Evolutionary conservation across 2,797 vertebrate species (phyloP), one percentile per base, ranked within the genome.

Genomic region (Orestias chungarensis): DNA sequence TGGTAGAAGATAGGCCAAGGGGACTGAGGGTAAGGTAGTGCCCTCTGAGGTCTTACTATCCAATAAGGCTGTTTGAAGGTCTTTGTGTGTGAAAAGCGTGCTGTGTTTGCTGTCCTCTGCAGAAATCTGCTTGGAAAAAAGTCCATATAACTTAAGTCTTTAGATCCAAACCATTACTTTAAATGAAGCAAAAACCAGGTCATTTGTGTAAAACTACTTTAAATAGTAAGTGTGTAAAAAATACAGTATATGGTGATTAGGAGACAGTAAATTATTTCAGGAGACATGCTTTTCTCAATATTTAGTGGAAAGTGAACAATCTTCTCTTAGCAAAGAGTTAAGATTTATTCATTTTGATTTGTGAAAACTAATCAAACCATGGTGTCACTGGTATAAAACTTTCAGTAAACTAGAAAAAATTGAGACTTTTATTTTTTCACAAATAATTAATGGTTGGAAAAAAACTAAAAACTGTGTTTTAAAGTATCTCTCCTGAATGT

Each of bases 31-130:
- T 17, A 59, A 82, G 83, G 79, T 62, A 20, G 78, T 76, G 83
- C 78, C 79, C 89, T 88, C 52, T 74, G 85, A 86, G 87, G 82
- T 82, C 85, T 76, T 25, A 73, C 87, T 71, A 67, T 74, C 84
- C 86, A 82, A 79, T 88, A 76, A 84, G 75, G 74, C 71, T 70
- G 44, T 73, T 70, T 81, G 64, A 79, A 82, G 80, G 71, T 82
- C n/a, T 86, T 72, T 66, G 46, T 62, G 72, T 72, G 59, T 57
- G 64, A 42, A 73, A 79, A 78, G 65, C 67, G 49, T 65, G 43
- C 10, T 31, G 72, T 80, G 75, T 61, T 78, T 75, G 76, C 64
- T 85, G 84, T 79, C 78, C 72, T 87, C 82, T 82, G 49, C 71
- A 59, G 47, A 57, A 75, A 82, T 74, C 49, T 80, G 62, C 66